Base-by-base conservation (phyloP, 2,113 vertebrate species). In the Hyla sarda region DNA sequence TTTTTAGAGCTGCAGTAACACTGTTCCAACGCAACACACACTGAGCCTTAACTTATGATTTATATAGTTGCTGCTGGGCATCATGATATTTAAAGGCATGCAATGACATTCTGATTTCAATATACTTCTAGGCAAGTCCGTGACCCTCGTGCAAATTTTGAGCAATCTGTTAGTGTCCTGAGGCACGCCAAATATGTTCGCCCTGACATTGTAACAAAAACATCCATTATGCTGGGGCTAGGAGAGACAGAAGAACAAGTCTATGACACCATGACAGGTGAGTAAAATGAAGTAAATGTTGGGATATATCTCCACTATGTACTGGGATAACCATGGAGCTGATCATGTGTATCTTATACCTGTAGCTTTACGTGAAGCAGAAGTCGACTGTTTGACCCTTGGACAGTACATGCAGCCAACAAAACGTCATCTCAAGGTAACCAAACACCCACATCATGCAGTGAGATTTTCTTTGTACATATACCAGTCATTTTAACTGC, bases 381-480 rank as follows among this genome's bases (percentile, higher is more conserved):
- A 89, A 5, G 97, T 99, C 58, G 98, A 99, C 90, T 99, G 98
- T 92, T 89, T 99, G 85, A 99, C 98, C 0, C 89, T 99, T 30
- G 98, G 98, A 60, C 98, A 99, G 89, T 99, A 99, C 87, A 99
- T 99, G 98, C 98, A 99, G 85, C 98, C 98, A 75, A 99, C 98
- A 30, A 99, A 97, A 88, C 97, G 98, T 34, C 96, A 98, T 88
- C 95, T 99, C 0, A 99, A 99, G 96, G 98, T 95, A 93, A 28
- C 82, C 10, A 2, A 16, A 52, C 48, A 17, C 0, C 32, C 48
- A 13, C 62, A 48, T n/a, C 12, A n/a, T 17, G 23, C 73, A 48
- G 4, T 28, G 73, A 28, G 37, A 50, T 14, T 73, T 45, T 11
- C 30, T 32, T 45, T 73, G 17, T 45, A 23, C 9, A 23, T 7